phyloP scores from a whole-genome alignment of 30 jellyfish, hydroid and myxozoan genomes.

The Pelagia noctiluca region DNA sequence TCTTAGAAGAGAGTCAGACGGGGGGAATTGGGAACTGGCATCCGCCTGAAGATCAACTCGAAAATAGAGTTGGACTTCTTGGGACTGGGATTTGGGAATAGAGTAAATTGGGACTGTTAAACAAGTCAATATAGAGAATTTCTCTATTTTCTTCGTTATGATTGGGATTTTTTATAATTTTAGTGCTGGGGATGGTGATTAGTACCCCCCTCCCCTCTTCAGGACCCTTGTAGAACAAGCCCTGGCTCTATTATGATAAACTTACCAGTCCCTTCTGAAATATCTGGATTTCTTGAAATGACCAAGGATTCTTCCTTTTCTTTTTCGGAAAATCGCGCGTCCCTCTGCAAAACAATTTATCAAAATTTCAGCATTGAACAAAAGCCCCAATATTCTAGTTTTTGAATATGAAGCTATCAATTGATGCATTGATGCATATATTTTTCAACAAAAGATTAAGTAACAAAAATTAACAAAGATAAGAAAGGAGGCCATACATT shows the following conservation, averaged over 20 bases:
- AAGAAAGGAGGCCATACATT: not conserved
- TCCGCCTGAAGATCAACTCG: no score
- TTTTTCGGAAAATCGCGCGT: not conserved
- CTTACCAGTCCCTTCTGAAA: slow-evolving; percentile 73
- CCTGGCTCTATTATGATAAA: not conserved
- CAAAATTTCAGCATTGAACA: not conserved
- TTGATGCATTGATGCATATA: not conserved
- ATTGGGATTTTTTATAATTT: no score
- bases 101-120: not conserved
- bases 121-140: not conserved
- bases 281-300: slow-evolving; percentile 50
- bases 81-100: no score
- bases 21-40: no score
- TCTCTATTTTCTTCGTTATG: no score
- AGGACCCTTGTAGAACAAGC: not conserved
- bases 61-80: no score
- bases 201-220: not conserved
- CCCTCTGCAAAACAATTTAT: not conserved
- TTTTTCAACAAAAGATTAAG: not conserved
- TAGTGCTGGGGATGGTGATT: no score
- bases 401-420: not conserved
- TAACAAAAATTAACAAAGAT: not conserved
- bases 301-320: slow-evolving; percentile 71
- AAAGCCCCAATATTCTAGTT: not conserved
- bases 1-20: no score